phyloP scores from a whole-genome alignment of 1,140 invertebrate genomes.

The Neodiprion virginianus region DNA sequence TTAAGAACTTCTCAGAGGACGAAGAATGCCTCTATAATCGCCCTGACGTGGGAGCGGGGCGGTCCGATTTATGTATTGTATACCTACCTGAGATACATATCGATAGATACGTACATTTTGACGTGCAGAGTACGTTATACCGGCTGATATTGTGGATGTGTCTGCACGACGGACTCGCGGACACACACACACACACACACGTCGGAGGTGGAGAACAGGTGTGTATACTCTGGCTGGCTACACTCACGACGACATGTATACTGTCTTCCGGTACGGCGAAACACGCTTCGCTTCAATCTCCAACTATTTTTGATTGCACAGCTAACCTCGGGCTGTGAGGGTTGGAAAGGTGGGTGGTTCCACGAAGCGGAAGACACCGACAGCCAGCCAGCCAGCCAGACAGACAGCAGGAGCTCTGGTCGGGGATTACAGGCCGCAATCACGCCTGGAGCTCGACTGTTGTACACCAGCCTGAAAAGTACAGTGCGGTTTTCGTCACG shows the following conservation, averaged over 20 bases:
- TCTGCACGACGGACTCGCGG: background rate
- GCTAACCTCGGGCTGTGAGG: conserved; percentile 3
- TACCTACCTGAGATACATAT: background rate
- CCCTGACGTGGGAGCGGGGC: background rate
- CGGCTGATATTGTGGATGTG: background rate
- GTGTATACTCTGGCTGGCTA: too few species aligned
- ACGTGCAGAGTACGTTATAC: background rate
- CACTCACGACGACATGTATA: too few species aligned
- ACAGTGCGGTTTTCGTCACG: background rate
- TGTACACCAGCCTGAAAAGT: background rate
- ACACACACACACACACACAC: background rate
- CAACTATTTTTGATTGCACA: conserved; percentile 15
- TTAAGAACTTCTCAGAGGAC: background rate
- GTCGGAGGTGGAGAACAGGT: background rate
- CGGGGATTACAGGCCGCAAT: conserved; percentile 9
- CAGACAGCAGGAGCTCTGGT: background rate
- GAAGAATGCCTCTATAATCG: background rate
- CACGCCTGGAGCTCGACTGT: conserved; percentile 1
- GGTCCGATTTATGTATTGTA: background rate
- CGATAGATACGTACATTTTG: background rate
- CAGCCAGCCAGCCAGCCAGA: background rate
- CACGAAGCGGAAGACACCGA: background rate
- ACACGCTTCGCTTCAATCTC: conserved; percentile 6
- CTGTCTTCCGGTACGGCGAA: background rate
- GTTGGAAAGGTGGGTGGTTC: background rate